Conservation (phyloP, 2,113 vertebrate species). For the Spermophilus dauricus region DNA sequence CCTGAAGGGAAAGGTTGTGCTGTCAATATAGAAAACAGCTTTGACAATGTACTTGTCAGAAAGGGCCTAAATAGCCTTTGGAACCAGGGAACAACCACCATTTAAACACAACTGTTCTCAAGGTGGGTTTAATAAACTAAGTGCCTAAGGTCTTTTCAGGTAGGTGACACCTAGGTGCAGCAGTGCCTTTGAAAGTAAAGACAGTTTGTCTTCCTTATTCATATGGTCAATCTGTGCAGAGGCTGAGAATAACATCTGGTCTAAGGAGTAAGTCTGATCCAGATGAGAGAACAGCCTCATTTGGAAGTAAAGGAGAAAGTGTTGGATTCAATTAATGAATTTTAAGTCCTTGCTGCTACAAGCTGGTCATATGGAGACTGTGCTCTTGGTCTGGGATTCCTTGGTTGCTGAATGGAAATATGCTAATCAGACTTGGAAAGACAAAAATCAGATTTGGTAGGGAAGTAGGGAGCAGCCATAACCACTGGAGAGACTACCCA, state of each 20-base stretch:
- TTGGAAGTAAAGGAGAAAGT: slow-evolving; percentile 49
- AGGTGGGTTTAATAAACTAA: slow-evolving; percentile 12
- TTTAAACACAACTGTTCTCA: neutral
- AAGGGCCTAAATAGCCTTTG: neutral
- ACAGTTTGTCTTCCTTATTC: neutral
- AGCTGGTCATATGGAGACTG: neutral
- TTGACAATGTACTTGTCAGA: slow-evolving; percentile 31
- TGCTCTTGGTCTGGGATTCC: neutral
- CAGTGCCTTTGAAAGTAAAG: neutral
- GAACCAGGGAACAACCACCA: neutral
- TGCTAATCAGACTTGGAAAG: neutral
- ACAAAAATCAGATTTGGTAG: neutral
- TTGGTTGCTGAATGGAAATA: slow-evolving; percentile 17
- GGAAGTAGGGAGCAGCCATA: neutral
- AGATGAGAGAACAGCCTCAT: slow-evolving; percentile 57
- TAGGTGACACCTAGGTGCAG: neutral
- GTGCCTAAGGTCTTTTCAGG: neutral
- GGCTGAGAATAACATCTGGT: neutral
- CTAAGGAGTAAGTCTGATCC: neutral
- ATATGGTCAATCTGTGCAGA: neutral
- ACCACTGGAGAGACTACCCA: neutral
- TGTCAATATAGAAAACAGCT: slow-evolving; percentile 30
- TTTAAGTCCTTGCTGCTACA: slow-evolving; percentile 34
- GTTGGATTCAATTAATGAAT: slow-evolving; percentile 50
- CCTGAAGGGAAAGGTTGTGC: neutral